Conservation (phyloP, 2,888 invertebrate genomes). For the Ectropis crepuscularia region DNA sequence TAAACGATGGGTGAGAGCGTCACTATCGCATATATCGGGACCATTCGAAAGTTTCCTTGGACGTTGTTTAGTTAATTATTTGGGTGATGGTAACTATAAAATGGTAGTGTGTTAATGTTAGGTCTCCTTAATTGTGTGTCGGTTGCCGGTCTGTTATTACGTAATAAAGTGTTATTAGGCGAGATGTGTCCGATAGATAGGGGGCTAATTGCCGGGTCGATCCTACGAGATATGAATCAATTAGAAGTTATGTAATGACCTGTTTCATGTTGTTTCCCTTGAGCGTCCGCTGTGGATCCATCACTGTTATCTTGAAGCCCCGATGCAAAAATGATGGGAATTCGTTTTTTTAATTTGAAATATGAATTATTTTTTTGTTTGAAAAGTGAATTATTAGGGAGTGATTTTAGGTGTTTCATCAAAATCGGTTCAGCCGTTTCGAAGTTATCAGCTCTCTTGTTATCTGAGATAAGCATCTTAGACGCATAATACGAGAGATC, state of each 20-base stretch:
- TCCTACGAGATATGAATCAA: constrained; percentile 24
- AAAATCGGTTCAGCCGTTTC: too few relatives aligned
- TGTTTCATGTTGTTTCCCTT: constrained; percentile 1
- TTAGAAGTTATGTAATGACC: constrained; percentile 17
- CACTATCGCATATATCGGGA: not conserved
- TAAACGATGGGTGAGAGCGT: not conserved
- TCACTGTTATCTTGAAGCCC: too few relatives aligned
- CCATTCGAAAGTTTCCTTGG: too few relatives aligned
- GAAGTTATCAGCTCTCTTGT: too few relatives aligned
- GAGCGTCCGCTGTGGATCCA: not conserved
- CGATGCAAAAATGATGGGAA: too few relatives aligned
- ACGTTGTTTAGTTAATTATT: not conserved
- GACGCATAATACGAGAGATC: too few relatives aligned
- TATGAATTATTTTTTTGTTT: too few relatives aligned
- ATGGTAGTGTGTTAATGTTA: constrained; percentile 33
- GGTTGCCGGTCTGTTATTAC: constrained; percentile 45
- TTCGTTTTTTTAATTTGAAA: too few relatives aligned
- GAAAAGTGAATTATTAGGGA: too few relatives aligned
- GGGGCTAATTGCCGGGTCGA: constrained; percentile 27
- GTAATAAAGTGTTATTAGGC: constrained; percentile 44
- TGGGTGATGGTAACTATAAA: not conserved
- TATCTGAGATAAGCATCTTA: too few relatives aligned
- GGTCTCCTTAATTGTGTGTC: constrained; percentile 45
- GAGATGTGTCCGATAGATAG: constrained; percentile 43
- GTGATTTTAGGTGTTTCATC: too few relatives aligned